Conservation (phyloP, 2,113 vertebrate species). For the human region GRCh38 chrX:99683501-99684000, state of each 20-base stretch:
- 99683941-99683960: not conserved
- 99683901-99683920: not conserved
- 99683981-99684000: not conserved
- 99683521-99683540: not conserved
- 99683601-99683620: conserved; percentile 63
- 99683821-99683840: conserved; percentile 55
- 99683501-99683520: conserved; percentile 43
- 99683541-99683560: not conserved
- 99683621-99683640: conserved; percentile 77
- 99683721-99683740: not conserved
- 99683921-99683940: not conserved
- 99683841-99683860: conserved; percentile 39
- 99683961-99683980: not conserved
- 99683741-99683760: not conserved
- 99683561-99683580: not conserved
- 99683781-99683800: not conserved
- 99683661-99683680: conserved; percentile 50
- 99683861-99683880: conserved; percentile 69
- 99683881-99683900: not conserved
- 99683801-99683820: conserved; percentile 37
- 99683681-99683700: conserved; percentile 30
- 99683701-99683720: conserved; percentile 32
- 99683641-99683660: conserved; percentile 62
- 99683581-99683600: conserved; percentile 72
- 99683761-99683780: not conserved